These are phyloP conservation scores for Myopa testacea DNA, from an alignment of 2,888 invertebrate genomes.

Conservation along the genomic window DNA sequence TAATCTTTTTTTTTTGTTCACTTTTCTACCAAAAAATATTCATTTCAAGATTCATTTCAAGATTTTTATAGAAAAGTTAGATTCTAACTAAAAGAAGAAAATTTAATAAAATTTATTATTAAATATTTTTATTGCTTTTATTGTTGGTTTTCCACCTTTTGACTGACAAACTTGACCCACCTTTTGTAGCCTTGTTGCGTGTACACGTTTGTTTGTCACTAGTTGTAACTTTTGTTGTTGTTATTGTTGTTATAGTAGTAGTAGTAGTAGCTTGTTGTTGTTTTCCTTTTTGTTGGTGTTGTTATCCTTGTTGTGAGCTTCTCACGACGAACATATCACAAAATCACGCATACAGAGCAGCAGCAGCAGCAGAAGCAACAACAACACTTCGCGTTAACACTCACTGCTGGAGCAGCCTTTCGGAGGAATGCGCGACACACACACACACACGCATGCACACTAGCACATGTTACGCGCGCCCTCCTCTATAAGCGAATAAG, in stretches of 20 bases:
- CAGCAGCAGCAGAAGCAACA: not conserved
- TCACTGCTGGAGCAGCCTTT: not conserved
- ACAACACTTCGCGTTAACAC: not conserved
- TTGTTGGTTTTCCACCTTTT: too few relatives aligned
- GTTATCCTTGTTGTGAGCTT: slow-evolving; percentile 41
- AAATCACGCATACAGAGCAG: not conserved
- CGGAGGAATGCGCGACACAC: not conserved
- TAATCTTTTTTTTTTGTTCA: too few relatives aligned
- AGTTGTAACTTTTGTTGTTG: slow-evolving; percentile 21
- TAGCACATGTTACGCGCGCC: slow-evolving; percentile 26
- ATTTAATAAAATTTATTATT: too few relatives aligned
- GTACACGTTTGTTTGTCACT: slow-evolving; percentile 37
- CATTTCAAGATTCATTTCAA: too few relatives aligned
- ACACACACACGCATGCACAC: slow-evolving; percentile 24
- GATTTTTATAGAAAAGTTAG: too few relatives aligned
- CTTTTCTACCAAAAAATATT: too few relatives aligned
- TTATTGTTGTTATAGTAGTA: slow-evolving; percentile 44
- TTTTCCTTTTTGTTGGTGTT: slow-evolving; percentile 40
- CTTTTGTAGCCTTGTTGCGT: slow-evolving; percentile 50
- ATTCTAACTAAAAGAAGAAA: too few relatives aligned
- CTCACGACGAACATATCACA: slow-evolving; percentile 39
- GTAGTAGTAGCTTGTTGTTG: slow-evolving; percentile 44
- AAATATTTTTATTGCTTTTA: too few relatives aligned
- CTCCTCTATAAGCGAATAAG: slow-evolving; percentile 35
- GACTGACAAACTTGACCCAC: slow-evolving; percentile 66